phyloP scores from a whole-genome alignment of 2,797 vertebrate species.

The Anolis apletophallus region DNA sequence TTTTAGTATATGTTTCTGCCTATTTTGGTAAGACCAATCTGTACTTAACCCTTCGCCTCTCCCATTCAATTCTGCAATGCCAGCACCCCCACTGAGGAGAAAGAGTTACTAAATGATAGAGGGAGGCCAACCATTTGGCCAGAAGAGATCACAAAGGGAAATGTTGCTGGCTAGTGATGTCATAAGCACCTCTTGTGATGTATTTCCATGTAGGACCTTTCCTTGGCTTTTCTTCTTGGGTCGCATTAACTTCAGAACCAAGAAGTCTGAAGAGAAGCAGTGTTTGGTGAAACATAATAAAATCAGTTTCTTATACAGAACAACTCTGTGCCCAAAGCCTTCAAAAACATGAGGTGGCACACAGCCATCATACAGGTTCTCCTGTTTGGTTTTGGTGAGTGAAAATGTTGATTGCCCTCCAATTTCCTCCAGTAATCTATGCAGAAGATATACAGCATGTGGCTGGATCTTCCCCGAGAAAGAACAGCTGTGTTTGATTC shows the following conservation, averaged over 20 bases:
- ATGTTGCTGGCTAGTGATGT: conserved; percentile 31
- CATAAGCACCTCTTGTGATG: conserved; percentile 31
- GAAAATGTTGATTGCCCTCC: not conserved
- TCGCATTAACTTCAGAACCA: not conserved
- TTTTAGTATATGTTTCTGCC: too few species aligned
- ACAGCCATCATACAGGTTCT: not conserved
- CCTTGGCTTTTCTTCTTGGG: not conserved
- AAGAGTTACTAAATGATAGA: too few species aligned
- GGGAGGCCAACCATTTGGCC: not conserved
- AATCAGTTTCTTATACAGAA: fast-evolving
- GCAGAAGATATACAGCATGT: not conserved
- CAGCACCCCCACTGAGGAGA: too few species aligned
- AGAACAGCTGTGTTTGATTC: not conserved
- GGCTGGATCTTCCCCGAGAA: not conserved
- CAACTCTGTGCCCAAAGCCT: not conserved
- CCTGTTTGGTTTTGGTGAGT: conserved; percentile 63
- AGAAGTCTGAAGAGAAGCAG: not conserved
- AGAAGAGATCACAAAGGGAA: not conserved
- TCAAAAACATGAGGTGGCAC: not conserved
- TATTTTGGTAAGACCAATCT: too few species aligned
- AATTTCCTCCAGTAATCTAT: not conserved
- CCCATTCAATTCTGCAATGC: too few species aligned
- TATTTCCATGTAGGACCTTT: not conserved
- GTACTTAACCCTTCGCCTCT: too few species aligned
- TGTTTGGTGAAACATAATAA: not conserved